Base-by-base conservation (phyloP, 37 sponge, comb jelly and placozoan genomes). In the Corticium candelabrum region DNA sequence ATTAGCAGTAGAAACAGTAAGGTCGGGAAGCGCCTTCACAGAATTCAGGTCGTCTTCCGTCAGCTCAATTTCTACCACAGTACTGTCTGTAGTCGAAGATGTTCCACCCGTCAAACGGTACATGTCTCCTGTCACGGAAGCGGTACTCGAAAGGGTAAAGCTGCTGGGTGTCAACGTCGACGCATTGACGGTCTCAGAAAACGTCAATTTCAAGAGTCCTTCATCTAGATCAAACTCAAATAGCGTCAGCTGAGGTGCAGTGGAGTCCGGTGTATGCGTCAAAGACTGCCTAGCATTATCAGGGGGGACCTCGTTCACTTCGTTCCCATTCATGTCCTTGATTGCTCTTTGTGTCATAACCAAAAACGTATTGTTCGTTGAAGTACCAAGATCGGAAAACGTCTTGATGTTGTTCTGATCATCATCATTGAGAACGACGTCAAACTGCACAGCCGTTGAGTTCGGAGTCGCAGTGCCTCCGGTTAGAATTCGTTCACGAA, bases 301-400 rank as follows among this genome's bases (percentile, higher is more conserved):
- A 7, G 32, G 27, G 3, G 75, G 7, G 38, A 94, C 84, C 4
- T 70, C 89, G 2, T 67, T 74, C 21, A 94, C 76, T 1, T 38
- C 40, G 74, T 94, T 94, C 1, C 83, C 87, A 37, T 79, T 79
- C 82, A 83, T 86, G 76, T 94, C 95, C 37, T 39, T 39, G 31
- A 90, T 85, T 15, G 71, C 73, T 3, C 21, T 80, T 3, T 37
- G 37, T 27, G 81, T 80, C 21, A 80, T 7, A 21, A 74, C 15
- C 62, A 90, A 68, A 81, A 69, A 94, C n/a, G 95, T 91, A 34
- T 84, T 82, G 37, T 38, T 68, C 0, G 5, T 32, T 1, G 68
- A 73, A 35, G 79, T 83, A 1, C 86, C 94, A 34, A 94, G 81
- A 11, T 11, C 11, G 21, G 21, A 27, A 27, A 21, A 50, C 21